Evolutionary conservation across 2,113 vertebrate genomes (phyloP).

Genomic region (Hiodon alosoides): DNA sequence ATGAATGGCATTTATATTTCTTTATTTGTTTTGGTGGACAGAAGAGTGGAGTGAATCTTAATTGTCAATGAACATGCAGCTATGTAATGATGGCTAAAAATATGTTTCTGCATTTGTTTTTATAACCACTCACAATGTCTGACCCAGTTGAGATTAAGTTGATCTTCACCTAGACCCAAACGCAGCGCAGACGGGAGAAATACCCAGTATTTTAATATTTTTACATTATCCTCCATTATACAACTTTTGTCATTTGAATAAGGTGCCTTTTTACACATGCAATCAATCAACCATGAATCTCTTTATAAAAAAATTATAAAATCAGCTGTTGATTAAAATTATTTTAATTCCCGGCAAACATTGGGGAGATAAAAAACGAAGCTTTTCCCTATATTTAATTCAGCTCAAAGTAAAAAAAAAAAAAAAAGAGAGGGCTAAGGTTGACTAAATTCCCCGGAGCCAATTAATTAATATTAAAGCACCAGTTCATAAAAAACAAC

Average conservation of each 20-base stretch:
- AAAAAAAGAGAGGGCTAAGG: constrained; percentile 4
- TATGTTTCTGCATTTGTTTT: too few species aligned
- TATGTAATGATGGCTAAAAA: too few species aligned
- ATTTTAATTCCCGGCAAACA: constrained; percentile 23
- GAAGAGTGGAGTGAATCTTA: too few species aligned
- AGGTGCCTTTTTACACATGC: background rate
- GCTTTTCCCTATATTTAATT: constrained; percentile 28
- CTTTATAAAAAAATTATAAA: constrained; percentile 27
- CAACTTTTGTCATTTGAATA: constrained; percentile 19
- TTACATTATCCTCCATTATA: constrained; percentile 15
- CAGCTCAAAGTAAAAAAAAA: constrained; percentile 26
- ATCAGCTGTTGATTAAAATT: constrained; percentile 35
- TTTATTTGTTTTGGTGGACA: too few species aligned
- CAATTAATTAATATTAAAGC: constrained; percentile 36
- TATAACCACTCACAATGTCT: background rate
- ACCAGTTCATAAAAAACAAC: constrained; percentile 24
- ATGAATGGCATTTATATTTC: too few species aligned
- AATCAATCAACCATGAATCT: constrained; percentile 24
- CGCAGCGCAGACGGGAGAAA: constrained; percentile 14
- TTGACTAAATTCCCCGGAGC: constrained; percentile 26
- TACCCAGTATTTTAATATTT: background rate
- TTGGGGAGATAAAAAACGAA: constrained; percentile 12
- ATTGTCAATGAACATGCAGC: too few species aligned
- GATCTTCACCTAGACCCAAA: constrained; percentile 31
- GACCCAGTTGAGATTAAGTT: constrained; percentile 24